Evolutionary conservation across 1,140 invertebrate genomes (phyloP).

Genomic region (Drosophila bipectinata): DNA sequence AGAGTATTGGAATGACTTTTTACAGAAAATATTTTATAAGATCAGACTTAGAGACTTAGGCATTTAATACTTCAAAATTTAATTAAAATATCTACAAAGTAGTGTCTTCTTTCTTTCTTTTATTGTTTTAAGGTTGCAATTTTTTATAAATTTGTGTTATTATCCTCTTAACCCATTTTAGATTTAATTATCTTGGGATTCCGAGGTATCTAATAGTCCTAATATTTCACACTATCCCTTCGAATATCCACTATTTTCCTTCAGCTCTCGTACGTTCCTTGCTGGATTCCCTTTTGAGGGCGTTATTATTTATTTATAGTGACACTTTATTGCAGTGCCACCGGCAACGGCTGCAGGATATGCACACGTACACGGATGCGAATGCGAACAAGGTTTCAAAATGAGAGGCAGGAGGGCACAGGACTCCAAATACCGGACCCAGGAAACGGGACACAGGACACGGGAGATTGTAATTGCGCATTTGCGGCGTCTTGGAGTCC

Average conservation of each 20-base stretch:
- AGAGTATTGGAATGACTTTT: neutral
- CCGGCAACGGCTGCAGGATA: slow-evolving; percentile 69
- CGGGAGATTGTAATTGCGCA: slow-evolving; percentile 74
- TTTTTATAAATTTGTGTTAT: too few relatives aligned
- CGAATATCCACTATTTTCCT: neutral
- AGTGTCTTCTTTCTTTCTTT: neutral
- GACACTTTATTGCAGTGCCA: slow-evolving; percentile 74
- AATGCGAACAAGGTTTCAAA: slow-evolving; percentile 11
- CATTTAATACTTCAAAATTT: too few relatives aligned
- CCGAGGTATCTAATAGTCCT: neutral
- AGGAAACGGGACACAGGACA: slow-evolving; percentile 39
- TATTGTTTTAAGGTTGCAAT: too few relatives aligned
- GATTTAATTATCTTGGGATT: too few relatives aligned
- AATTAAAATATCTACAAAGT: too few relatives aligned
- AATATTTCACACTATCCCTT: neutral
- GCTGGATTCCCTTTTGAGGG: slow-evolving; percentile 62
- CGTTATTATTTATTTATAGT: slow-evolving; percentile 83
- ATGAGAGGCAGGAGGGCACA: neutral
- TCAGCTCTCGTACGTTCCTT: neutral
- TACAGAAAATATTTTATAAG: too few relatives aligned
- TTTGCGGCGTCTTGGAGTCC: slow-evolving; percentile 75
- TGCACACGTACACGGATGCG: slow-evolving; percentile 44
- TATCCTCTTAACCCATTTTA: too few relatives aligned
- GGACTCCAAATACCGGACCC: neutral
- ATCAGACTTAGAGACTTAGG: too few relatives aligned